Evolutionary conservation across 2,888 invertebrate species (phyloP).

Genomic region (Athalia cordata): DNA sequence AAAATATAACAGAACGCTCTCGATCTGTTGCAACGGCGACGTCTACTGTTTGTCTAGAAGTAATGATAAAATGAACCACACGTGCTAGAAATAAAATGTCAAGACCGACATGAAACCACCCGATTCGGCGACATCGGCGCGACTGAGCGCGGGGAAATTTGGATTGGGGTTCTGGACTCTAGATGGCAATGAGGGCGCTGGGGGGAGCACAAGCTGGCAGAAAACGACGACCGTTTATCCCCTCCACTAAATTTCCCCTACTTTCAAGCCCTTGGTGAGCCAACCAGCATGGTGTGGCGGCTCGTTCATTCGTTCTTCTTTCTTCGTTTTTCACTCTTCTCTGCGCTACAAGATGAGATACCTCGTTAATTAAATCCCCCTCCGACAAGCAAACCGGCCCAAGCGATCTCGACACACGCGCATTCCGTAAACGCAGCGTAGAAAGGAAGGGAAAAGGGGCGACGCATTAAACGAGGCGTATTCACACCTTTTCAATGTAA

Average conservation of each 20-base stretch:
- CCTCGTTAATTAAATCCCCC: slow-evolving; percentile 44
- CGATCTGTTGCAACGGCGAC: too few relatives aligned
- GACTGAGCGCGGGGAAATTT: slow-evolving; percentile 43
- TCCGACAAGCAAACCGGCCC: slow-evolving; percentile 34
- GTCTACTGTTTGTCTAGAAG: too few relatives aligned
- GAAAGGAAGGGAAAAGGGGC: slow-evolving; percentile 24
- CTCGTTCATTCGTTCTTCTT: background rate
- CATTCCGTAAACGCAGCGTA: slow-evolving; percentile 37
- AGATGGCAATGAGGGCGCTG: background rate
- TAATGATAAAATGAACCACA: background rate
- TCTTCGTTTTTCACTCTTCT: too few relatives aligned
- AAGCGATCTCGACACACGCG: slow-evolving; percentile 39
- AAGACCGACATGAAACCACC: background rate
- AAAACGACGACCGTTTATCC: slow-evolving; percentile 51
- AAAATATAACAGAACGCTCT: too few relatives aligned
- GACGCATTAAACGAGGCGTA: slow-evolving; percentile 47
- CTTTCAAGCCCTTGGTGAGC: background rate
- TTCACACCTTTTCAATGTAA: slow-evolving; percentile 47
- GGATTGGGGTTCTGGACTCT: too few relatives aligned
- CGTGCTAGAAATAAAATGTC: too few relatives aligned
- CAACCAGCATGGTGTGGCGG: background rate
- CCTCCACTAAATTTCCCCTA: slow-evolving; percentile 33
- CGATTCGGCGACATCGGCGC: slow-evolving; percentile 39
- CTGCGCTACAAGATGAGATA: slow-evolving; percentile 15
- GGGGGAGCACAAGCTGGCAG: background rate